Percentiles rank a stretch among this genome's conserved stretches.
Evolutionary conservation across 2,797 vertebrate genomes (phyloP).

Genomic region (Passerculus sandwichensis): DNA sequence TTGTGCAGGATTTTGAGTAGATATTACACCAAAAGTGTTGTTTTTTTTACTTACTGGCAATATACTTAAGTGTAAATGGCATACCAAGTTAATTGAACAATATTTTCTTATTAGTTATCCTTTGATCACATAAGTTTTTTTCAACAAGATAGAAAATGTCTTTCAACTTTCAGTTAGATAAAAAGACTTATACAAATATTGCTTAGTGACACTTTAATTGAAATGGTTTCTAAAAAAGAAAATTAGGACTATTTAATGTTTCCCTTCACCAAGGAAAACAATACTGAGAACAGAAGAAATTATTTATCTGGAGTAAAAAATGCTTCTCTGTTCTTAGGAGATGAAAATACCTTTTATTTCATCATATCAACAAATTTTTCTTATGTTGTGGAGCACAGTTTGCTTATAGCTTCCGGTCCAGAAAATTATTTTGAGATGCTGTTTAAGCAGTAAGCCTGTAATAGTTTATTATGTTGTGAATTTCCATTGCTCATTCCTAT

Average conservation of each 20-base stretch:
- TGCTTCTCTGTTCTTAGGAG: constrained; percentile 10
- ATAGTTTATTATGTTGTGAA: constrained; percentile 10
- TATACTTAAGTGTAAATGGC: constrained; percentile 40
- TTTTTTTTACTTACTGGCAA: not conserved
- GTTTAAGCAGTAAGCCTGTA: not conserved
- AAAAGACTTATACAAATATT: not conserved
- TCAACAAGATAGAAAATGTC: constrained; percentile 59
- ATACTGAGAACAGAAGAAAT: constrained; percentile 17
- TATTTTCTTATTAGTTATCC: constrained; percentile 58
- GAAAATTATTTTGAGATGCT: not conserved
- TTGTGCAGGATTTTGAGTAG: not conserved
- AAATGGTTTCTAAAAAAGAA: constrained; percentile 14
- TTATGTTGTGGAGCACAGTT: not conserved
- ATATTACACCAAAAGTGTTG: not conserved
- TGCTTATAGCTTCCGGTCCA: not conserved
- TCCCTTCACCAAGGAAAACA: constrained; percentile 5
- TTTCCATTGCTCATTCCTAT: constrained; percentile 20
- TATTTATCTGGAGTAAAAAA: not conserved
- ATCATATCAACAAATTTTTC: not conserved
- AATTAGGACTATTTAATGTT: not conserved
- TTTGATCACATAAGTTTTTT: constrained; percentile 18
- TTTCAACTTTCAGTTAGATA: not conserved
- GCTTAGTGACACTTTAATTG: not conserved
- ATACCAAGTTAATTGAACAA: constrained; percentile 43
- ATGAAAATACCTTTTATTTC: not conserved